phyloP scores from a whole-genome alignment of 1,140 invertebrate genomes.

The Hesperophylax magnus region DNA sequence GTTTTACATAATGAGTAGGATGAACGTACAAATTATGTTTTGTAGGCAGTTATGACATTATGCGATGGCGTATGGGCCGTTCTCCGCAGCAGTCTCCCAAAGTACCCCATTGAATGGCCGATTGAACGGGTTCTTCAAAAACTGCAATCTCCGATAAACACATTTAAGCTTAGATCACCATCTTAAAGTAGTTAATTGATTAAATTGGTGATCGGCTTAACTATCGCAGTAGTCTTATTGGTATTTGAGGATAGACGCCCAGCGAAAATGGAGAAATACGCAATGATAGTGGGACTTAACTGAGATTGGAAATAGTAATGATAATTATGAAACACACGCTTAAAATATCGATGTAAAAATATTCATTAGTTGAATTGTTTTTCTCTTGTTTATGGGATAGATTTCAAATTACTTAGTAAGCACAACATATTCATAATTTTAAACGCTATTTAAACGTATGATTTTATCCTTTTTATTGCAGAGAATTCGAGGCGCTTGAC shows the following conservation, averaged over 20 bases:
- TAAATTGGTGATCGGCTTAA: constrained; percentile 2
- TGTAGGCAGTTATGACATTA: constrained; percentile 14
- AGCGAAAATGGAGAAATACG: not conserved
- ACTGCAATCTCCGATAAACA: constrained; percentile 20
- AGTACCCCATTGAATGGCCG: constrained; percentile 16
- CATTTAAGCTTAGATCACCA: constrained; percentile 27
- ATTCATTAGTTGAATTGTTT: too few species aligned
- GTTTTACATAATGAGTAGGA: not conserved
- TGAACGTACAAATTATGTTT: constrained; percentile 11
- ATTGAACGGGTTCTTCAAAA: constrained; percentile 8
- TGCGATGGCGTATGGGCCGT: not conserved
- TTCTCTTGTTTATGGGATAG: too few species aligned
- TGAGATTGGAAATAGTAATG: too few species aligned
- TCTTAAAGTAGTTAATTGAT: constrained; percentile 32
- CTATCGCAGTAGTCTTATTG: not conserved
- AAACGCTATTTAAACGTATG: too few species aligned
- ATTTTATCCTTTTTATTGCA: too few species aligned
- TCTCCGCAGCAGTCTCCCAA: not conserved
- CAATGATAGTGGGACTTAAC: not conserved
- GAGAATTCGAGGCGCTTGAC: too few species aligned
- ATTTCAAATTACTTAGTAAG: too few species aligned
- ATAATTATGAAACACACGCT: too few species aligned
- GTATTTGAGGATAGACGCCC: not conserved
- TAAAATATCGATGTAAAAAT: too few species aligned
- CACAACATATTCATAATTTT: too few species aligned